These are phyloP conservation scores for Gorsachius magnificus DNA, from an alignment of 2,797 vertebrate species.

Conservation along the genomic window DNA sequence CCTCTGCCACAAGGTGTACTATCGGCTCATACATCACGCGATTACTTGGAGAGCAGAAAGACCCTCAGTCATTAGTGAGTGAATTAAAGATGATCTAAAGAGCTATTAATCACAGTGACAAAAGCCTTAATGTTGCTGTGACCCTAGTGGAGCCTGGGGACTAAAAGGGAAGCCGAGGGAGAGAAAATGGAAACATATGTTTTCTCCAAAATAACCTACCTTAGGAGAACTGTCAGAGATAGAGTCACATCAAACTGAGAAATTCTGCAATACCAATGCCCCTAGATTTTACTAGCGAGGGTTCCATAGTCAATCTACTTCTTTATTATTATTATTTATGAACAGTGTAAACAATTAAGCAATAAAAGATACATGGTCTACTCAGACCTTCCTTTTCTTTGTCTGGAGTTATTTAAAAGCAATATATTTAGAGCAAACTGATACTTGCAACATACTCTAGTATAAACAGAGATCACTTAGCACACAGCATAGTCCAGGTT, in stretches of 20 bases:
- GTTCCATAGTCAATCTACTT: conserved; percentile 11
- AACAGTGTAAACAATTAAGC: conserved; percentile 42
- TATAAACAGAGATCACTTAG: conserved; percentile 43
- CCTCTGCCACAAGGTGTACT: conserved; percentile 99
- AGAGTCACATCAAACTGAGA: conserved; percentile 77
- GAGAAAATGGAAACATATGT: conserved; percentile 99
- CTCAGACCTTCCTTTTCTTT: conserved; percentile 39
- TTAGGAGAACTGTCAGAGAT: conserved; percentile 88
- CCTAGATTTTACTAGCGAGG: conserved; percentile 56
- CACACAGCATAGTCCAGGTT: neutral
- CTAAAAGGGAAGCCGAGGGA: conserved; percentile 86
- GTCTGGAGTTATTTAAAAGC: conserved; percentile 49
- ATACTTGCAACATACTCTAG: conserved; percentile 16
- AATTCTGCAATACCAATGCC: conserved; percentile 73
- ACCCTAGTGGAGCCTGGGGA: conserved; percentile 93
- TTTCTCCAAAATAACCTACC: conserved; percentile 98
- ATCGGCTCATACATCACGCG: conserved; percentile 98
- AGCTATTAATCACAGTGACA: conserved; percentile 99
- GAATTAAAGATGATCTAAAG: conserved; percentile 99
- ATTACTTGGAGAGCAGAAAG: conserved; percentile 97
- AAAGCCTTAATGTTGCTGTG: conserved; percentile 99
- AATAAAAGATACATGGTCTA: neutral
- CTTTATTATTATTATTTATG: conserved; percentile 41
- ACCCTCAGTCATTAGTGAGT: conserved; percentile 99
- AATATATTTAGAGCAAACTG: conserved; percentile 12